Base-by-base conservation (phyloP, 2,888 invertebrate species). In the Lithophane semibrunnea region DNA sequence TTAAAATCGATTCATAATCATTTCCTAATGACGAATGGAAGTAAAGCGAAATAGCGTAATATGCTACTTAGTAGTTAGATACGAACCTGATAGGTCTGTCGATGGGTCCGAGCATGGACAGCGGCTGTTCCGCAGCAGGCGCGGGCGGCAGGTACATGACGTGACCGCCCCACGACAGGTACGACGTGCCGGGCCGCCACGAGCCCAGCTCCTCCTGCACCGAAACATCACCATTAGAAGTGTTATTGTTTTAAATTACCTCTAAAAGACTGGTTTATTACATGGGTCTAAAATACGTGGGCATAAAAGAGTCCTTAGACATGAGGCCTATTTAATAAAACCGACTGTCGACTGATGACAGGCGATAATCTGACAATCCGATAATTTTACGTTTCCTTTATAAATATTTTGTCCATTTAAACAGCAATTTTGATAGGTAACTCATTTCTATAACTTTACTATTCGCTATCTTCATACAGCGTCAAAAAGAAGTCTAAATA, bases 101-200 rank as follows among this genome's bases (percentile, higher is more conserved):
- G 58, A 94, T 92, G 37, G 94, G 90, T 3, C 92, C 94, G 54
- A 95, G 89, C 89, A 96, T 91, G 65, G 96, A 96, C 16, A 95
- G 92, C 18, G 96, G 96, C 88, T 96, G 96, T 44, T 94, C 93
- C 0, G 92, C 92, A 29, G 92, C 88, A 12, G 95, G 94, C 7
- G 94, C 93, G 7, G 96, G 95, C 0, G 98, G 98, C 72, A 98
- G 96, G 94, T 99, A 99, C 98, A 99, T 98, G 47, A 98, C 97
- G 92, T 98, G 98, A 0, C 98, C 98, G 0, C 97, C 97, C 88
- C 97, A 97, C 3, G 97, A 97, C 78, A 98, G 92, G 91, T 97
- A 97, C 4, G 97, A 97, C 68, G 90, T 91, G 88, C 91, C 91
- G 44, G 91, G 91, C 58, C 94, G 90, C 95, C 95, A 95, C 1